These are phyloP conservation scores for Spodoptera litura DNA, from an alignment of 1,140 invertebrate genomes.

Conservation along the genomic window DNA sequence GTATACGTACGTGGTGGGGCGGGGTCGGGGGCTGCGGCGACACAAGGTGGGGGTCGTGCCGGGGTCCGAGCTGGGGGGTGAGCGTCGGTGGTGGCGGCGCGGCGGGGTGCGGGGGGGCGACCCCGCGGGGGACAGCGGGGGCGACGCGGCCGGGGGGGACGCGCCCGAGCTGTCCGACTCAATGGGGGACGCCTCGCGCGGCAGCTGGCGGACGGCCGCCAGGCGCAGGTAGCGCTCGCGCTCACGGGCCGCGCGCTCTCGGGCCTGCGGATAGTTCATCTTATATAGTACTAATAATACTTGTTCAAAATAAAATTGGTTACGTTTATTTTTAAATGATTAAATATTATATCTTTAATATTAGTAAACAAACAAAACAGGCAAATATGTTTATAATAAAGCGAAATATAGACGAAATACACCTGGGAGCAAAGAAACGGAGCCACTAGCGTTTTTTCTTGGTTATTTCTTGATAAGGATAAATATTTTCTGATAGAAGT, in stretches of 20 bases:
- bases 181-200: slow-evolving; percentile 89
- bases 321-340: no score
- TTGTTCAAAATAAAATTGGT: no score
- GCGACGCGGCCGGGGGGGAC: slow-evolving; percentile 49
- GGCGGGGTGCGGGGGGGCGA: neutral
- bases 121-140: slow-evolving; percentile 53
- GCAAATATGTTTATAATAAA: no score
- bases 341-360: no score
- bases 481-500: no score
- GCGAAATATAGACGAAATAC: no score
- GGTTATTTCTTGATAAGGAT: no score
- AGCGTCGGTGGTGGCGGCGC: slow-evolving; percentile 6
- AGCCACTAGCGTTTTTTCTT: no score
- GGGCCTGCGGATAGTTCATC: slow-evolving; percentile 54
- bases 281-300: no score
- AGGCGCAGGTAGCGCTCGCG: slow-evolving; percentile 82
- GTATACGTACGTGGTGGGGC: slow-evolving; percentile 16
- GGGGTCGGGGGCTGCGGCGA: slow-evolving; percentile 7
- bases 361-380: no score
- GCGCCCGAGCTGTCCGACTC: slow-evolving; percentile 85
- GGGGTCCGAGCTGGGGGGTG: neutral
- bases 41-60: neutral
- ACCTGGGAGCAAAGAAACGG: no score
- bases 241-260: slow-evolving; percentile 56
- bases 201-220: slow-evolving; percentile 86